Evolutionary conservation across 2,113 vertebrate genomes (phyloP).

Genomic region (Patagioenas fasciata): DNA sequence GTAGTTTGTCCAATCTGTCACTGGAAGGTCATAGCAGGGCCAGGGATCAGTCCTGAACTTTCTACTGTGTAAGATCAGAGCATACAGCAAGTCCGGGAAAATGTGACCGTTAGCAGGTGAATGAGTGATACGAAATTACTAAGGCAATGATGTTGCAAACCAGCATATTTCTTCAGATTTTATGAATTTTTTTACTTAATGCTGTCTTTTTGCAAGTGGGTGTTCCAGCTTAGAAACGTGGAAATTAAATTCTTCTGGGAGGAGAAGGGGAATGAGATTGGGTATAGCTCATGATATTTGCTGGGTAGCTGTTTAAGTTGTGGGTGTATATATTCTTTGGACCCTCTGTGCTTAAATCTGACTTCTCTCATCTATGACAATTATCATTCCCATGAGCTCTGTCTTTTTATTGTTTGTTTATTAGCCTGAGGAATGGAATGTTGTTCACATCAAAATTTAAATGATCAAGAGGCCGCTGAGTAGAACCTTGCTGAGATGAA

Average conservation of each 20-base stretch:
- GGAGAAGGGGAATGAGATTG: background rate
- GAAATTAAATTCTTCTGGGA: background rate
- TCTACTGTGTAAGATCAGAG: background rate
- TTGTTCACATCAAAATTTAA: background rate
- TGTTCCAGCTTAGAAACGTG: background rate
- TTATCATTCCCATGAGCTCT: rapidly evolving
- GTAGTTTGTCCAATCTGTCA: background rate
- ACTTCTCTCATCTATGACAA: background rate
- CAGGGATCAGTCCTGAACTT: background rate
- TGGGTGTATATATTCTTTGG: background rate
- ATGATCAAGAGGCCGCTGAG: background rate
- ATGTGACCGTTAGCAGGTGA: background rate
- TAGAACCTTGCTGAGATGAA: background rate
- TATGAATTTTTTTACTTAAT: background rate
- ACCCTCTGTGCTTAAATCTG: background rate
- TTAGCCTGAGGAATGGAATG: background rate
- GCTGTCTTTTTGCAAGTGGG: background rate
- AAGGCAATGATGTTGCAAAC: background rate
- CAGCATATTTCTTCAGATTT: background rate
- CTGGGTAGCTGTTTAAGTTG: background rate
- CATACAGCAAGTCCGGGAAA: background rate
- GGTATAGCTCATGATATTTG: background rate
- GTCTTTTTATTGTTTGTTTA: background rate
- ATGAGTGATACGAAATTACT: background rate
- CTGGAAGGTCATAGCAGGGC: background rate